Evolutionary conservation across 2,113 vertebrate species (phyloP).

Genomic region (Oophaga pumilio): DNA sequence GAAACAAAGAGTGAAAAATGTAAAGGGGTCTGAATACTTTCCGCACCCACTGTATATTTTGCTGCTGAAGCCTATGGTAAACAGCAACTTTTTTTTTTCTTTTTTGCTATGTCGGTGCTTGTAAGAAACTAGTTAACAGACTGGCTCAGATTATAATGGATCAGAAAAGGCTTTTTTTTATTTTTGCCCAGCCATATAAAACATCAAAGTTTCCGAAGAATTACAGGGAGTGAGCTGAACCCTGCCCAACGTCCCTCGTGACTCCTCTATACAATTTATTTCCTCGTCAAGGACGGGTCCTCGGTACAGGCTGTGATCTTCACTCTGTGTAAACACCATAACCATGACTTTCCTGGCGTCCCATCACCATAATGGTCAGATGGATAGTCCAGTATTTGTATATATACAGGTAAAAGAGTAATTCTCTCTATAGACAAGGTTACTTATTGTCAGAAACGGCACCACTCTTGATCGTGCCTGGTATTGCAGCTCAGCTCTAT

Average conservation of each 20-base stretch:
- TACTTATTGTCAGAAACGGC: too few relatives aligned
- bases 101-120: background rate
- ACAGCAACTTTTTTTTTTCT: background rate
- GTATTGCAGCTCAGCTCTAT: too few relatives aligned
- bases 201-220: constrained; percentile 14
- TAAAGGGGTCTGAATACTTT: too few relatives aligned
- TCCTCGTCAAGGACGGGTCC: constrained; percentile 1
- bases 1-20: too few relatives aligned
- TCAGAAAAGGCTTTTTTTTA: background rate
- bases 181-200: constrained; percentile 14
- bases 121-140: background rate
- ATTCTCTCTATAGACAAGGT: too few relatives aligned
- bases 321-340: background rate
- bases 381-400: background rate
- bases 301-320: background rate
- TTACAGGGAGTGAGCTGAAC: constrained; percentile 14
- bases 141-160: background rate
- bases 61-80: background rate
- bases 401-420: background rate
- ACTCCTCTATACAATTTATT: constrained; percentile 11
- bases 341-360: background rate
- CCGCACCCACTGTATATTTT: too few relatives aligned
- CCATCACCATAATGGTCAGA: background rate
- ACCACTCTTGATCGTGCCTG: too few relatives aligned
- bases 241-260: background rate